Evolutionary conservation across 2,888 invertebrate species (phyloP).

Genomic region (Stenotaenia linearis): DNA sequence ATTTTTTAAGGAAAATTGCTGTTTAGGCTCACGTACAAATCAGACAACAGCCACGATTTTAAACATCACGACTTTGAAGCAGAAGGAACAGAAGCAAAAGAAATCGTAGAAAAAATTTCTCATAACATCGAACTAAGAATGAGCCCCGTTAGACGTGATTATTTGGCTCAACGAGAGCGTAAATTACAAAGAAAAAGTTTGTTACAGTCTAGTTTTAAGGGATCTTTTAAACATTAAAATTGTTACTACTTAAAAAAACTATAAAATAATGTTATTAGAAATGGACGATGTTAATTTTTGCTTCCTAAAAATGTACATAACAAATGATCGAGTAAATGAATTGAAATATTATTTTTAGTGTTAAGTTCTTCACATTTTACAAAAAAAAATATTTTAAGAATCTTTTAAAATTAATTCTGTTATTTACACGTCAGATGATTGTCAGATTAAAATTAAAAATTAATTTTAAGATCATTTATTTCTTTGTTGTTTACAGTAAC

Average conservation of each 20-base stretch:
- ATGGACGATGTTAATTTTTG: too few species aligned
- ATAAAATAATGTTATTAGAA: too few species aligned
- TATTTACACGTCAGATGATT: too few species aligned
- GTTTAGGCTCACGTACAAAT: slow-evolving; percentile 64
- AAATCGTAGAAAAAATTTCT: slow-evolving; percentile 81
- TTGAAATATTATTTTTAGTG: too few species aligned
- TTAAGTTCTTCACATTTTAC: too few species aligned
- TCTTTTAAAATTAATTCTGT: too few species aligned
- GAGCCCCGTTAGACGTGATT: slow-evolving; percentile 73
- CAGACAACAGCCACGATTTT: slow-evolving; percentile 54
- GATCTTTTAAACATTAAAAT: background rate
- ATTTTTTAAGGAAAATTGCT: slow-evolving; percentile 56
- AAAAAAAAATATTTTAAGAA: too few species aligned
- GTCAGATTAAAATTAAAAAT: too few species aligned
- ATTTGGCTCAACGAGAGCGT: slow-evolving; percentile 66
- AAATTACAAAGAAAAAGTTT: slow-evolving; percentile 17
- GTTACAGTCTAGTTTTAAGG: background rate
- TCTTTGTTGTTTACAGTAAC: too few species aligned
- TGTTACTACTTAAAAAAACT: background rate
- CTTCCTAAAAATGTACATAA: too few species aligned
- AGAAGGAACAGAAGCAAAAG: slow-evolving; percentile 65
- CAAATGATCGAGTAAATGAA: too few species aligned
- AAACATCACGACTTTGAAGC: slow-evolving; percentile 86
- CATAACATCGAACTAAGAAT: slow-evolving; percentile 76
- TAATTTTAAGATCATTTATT: too few species aligned